Percentiles rank a stretch among this genome's conserved stretches.
Conservation (phyloP, 2,797 vertebrate species). For the Hylomyscus alleni region DNA sequence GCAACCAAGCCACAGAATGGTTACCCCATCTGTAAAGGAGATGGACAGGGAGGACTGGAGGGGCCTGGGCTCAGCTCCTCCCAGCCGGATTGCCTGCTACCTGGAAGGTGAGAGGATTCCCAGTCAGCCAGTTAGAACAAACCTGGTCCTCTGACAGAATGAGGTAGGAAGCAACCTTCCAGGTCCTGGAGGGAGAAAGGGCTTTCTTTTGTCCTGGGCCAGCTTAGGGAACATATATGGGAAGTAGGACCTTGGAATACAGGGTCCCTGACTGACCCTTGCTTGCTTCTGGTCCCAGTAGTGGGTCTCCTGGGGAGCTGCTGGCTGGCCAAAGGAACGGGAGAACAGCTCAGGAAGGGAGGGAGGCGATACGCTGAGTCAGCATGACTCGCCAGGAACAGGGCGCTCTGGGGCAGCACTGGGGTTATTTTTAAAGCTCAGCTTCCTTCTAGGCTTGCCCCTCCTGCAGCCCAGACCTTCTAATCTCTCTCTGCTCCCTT, state of each 20-base stretch:
- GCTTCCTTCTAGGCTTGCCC: conserved; percentile 86
- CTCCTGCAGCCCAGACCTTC: conserved; percentile 75
- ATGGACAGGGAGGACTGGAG: neutral
- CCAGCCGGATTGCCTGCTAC: neutral
- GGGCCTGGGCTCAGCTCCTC: neutral
- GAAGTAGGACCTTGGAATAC: neutral
- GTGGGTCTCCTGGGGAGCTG: conserved; percentile 61
- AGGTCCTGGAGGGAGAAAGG: neutral
- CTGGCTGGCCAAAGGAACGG: conserved; percentile 28
- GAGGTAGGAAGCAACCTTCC: neutral
- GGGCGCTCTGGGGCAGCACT: conserved; percentile 83
- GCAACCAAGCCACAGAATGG: conserved; percentile 68
- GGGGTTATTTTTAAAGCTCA: conserved; percentile 89
- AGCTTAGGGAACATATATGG: neutral
- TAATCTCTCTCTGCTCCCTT: conserved; percentile 71
- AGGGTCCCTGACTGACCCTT: neutral
- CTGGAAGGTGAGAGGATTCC: neutral
- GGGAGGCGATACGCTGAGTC: conserved; percentile 88
- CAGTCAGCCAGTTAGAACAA: neutral
- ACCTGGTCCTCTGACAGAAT: neutral
- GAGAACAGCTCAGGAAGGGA: conserved; percentile 63
- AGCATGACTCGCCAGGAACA: conserved; percentile 90
- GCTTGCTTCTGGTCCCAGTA: conserved; percentile 43
- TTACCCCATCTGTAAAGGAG: conserved; percentile 66
- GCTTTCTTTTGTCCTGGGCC: neutral